Percentiles rank a stretch among this genome's conserved stretches.
These are phyloP conservation scores for Periophthalmodon schlosseri DNA, from an alignment of 2,113 vertebrate genomes.

Conservation along the genomic window DNA sequence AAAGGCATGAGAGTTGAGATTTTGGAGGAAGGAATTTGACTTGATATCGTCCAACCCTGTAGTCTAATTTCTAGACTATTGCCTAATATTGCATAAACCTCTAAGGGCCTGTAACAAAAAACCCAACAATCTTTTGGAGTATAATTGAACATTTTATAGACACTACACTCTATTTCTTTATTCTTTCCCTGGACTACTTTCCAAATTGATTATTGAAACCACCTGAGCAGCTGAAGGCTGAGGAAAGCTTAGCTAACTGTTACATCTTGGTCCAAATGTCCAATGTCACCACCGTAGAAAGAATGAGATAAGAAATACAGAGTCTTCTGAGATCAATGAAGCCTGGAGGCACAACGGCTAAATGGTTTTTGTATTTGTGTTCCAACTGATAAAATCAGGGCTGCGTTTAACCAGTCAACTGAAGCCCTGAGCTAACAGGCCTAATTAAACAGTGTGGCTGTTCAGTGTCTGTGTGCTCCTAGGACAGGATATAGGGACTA, in stretches of 20 bases:
- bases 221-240: background rate
- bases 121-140: background rate
- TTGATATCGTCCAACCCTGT: too few relatives aligned
- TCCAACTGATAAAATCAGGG: constrained; percentile 65
- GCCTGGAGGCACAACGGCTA: constrained; percentile 34
- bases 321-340: constrained; percentile 23
- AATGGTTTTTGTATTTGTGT: constrained; percentile 60
- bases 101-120: background rate
- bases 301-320: background rate
- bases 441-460: constrained; percentile 34
- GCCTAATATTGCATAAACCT: background rate
- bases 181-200: background rate
- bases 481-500: background rate
- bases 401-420: constrained; percentile 48
- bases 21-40: too few relatives aligned
- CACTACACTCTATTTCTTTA: background rate
- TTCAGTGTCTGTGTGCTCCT: background rate
- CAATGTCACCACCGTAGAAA: background rate
- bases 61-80: too few relatives aligned
- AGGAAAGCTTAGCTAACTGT: background rate
- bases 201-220: background rate
- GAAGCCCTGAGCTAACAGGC: constrained; percentile 36
- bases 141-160: background rate
- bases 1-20: too few relatives aligned
- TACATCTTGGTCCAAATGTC: background rate